Evolutionary conservation across 2,113 vertebrate species (phyloP).

Genomic region (Spilogale gracilis): DNA sequence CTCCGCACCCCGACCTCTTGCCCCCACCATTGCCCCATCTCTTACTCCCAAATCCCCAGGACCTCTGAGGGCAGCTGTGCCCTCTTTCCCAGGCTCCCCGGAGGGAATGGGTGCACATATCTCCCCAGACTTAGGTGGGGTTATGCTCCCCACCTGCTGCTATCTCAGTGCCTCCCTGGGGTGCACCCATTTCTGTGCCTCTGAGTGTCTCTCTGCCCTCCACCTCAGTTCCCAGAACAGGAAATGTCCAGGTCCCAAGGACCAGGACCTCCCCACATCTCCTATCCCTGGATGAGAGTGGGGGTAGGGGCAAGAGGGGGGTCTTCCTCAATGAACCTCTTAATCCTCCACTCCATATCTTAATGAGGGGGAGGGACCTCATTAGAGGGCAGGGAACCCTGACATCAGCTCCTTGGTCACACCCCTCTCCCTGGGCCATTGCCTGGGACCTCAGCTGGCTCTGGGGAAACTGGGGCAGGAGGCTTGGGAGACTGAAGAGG

Average conservation of each 20-base stretch:
- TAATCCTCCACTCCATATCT: not conserved
- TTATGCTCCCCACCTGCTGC: not conserved
- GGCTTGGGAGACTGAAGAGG: not conserved
- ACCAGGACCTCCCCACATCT: not conserved
- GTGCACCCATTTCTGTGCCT: not conserved
- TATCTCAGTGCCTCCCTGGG: not conserved
- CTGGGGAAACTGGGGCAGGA: not conserved
- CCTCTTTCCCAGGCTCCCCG: not conserved
- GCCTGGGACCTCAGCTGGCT: not conserved
- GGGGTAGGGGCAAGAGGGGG: accelerated
- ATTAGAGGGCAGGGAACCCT: conserved; percentile 22
- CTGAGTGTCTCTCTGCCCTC: not conserved
- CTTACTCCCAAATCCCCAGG: not conserved
- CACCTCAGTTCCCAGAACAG: not conserved
- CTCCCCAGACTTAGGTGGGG: not conserved
- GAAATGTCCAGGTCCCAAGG: not conserved
- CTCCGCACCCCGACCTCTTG: not conserved
- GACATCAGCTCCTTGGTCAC: not conserved
- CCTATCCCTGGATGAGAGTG: not conserved
- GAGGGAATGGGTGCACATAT: not conserved
- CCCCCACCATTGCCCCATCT: not conserved
- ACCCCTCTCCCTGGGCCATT: not conserved
- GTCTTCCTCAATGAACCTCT: not conserved
- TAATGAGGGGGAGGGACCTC: not conserved
- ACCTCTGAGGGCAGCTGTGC: not conserved